These are phyloP conservation scores for Solenopsis fugax DNA, from an alignment of 1,140 invertebrate species.

Conservation along the genomic window DNA sequence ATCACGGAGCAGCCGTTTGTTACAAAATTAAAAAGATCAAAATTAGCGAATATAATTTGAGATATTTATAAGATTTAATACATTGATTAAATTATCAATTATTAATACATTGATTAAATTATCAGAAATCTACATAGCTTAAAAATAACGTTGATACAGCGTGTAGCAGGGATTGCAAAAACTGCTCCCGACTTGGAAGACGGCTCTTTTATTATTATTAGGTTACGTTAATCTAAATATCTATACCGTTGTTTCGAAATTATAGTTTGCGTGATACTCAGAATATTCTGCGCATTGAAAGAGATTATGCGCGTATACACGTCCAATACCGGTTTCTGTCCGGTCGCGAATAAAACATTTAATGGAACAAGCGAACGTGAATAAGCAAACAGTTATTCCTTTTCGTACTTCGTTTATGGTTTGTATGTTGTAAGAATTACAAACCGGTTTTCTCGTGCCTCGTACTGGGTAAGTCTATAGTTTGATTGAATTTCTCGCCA, in stretches of 20 bases:
- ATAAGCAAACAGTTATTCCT: slow-evolving; percentile 61
- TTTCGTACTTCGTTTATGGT: slow-evolving; percentile 30
- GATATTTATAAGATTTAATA: not conserved
- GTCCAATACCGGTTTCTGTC: slow-evolving; percentile 42
- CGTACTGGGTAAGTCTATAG: slow-evolving; percentile 8
- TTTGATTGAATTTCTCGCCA: slow-evolving; percentile 44
- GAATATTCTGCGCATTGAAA: slow-evolving; percentile 22
- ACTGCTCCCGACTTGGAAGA: not conserved
- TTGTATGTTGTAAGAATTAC: slow-evolving; percentile 44
- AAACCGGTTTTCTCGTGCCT: slow-evolving; percentile 49
- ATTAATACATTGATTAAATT: not conserved
- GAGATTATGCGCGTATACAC: slow-evolving; percentile 20
- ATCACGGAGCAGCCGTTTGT: not conserved
- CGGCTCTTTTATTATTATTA: not conserved
- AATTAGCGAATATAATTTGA: not conserved
- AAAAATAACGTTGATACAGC: not conserved
- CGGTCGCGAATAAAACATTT: slow-evolving; percentile 46
- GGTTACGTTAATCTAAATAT: slow-evolving; percentile 21
- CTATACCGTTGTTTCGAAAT: slow-evolving; percentile 38
- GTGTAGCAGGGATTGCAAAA: not conserved
- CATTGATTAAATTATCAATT: not conserved
- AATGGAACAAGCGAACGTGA: slow-evolving; percentile 58
- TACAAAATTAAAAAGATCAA: not conserved
- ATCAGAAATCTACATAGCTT: not conserved
- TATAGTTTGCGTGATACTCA: slow-evolving; percentile 35